Evolutionary conservation across 2,888 invertebrate species (phyloP).

Genomic region (Amitus sp.): DNA sequence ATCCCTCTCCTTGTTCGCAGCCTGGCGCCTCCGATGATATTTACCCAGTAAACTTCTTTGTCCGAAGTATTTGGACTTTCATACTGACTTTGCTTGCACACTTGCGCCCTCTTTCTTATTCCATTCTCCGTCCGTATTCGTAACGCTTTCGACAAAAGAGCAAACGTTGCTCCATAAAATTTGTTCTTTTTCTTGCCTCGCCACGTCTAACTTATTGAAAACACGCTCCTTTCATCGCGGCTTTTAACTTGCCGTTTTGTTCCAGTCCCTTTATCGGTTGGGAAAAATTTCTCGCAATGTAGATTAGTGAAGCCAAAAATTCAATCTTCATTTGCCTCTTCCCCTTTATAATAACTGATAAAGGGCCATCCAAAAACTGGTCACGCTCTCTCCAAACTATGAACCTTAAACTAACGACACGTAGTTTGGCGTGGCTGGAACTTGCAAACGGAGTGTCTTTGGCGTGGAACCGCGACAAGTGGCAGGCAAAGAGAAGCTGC

Average conservation of each 20-base stretch:
- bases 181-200: slow-evolving; percentile 22
- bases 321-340: too few species aligned
- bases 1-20: slow-evolving; percentile 19
- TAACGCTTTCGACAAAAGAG: background rate
- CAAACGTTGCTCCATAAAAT: background rate
- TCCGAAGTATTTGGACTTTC: slow-evolving; percentile 44
- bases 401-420: too few species aligned
- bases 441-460: background rate
- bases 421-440: background rate
- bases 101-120: slow-evolving; percentile 21
- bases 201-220: slow-evolving; percentile 33
- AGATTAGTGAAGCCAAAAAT: too few species aligned
- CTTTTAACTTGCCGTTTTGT: too few species aligned
- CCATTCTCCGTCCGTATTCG: slow-evolving; percentile 26
- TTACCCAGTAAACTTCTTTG: slow-evolving; percentile 42
- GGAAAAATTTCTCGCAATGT: too few species aligned
- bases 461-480: slow-evolving; percentile 6
- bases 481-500: slow-evolving; percentile 1
- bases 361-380: too few species aligned
- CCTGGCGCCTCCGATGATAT: slow-evolving; percentile 31
- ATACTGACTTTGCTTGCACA: slow-evolving; percentile 38
- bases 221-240: background rate
- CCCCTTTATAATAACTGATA: too few species aligned
- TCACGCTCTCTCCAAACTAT: too few species aligned
- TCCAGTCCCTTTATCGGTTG: too few species aligned